Conservation (phyloP, 2,113 vertebrate genomes). For the Eidolon helvum region DNA sequence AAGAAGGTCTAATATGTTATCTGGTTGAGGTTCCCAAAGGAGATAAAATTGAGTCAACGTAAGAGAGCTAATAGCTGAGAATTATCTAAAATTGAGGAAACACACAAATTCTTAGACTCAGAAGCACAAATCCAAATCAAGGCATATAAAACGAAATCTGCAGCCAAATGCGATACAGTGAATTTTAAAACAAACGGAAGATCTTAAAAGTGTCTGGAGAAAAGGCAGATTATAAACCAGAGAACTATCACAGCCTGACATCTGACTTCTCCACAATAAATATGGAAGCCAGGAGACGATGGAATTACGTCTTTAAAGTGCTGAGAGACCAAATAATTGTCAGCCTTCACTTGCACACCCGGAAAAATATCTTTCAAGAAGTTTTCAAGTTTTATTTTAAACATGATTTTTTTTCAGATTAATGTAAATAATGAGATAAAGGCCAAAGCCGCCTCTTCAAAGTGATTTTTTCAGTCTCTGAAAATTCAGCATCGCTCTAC, state of each 20-base stretch:
- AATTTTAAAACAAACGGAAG: not conserved
- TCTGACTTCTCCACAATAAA: not conserved
- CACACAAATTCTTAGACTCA: not conserved
- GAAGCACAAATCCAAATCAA: not conserved
- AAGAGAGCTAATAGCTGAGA: not conserved
- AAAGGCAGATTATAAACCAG: not conserved
- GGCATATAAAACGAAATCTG: not conserved
- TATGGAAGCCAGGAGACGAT: not conserved
- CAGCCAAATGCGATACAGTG: not conserved
- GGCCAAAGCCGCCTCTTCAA: not conserved
- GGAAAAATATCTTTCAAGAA: not conserved
- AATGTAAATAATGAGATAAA: not conserved
- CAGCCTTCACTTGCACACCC: not conserved
- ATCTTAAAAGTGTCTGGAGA: not conserved
- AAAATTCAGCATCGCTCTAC: not conserved
- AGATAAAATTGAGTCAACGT: not conserved
- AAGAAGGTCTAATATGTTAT: not conserved
- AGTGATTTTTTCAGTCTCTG: not conserved
- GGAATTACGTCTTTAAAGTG: not conserved
- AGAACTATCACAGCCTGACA: rapidly evolving
- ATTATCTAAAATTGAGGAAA: not conserved
- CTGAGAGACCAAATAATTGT: not conserved
- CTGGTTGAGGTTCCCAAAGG: not conserved
- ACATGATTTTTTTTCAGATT: not conserved
- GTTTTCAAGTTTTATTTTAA: not conserved